Evolutionary conservation across 2,888 invertebrate genomes (phyloP), one percentile per base, ranked within the genome.

Genomic region (Argynnis bischoffii): DNA sequence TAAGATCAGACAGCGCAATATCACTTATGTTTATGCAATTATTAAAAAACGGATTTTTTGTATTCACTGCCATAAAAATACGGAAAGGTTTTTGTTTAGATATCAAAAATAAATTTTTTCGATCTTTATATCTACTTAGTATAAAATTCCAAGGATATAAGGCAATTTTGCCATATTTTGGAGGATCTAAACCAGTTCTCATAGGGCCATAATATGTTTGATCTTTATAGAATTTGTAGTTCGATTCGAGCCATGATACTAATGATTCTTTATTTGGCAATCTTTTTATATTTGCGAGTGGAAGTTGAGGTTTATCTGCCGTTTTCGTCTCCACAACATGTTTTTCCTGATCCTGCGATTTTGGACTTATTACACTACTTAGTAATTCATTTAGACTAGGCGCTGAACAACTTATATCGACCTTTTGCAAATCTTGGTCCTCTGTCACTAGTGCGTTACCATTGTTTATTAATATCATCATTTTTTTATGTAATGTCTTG

Each of bases 71-170:
- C 81, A 92, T 85, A 77, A 85, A 91, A 72, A 90, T 85, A 57
- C 89, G 83, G 75, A 75, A 85, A 1, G 90, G 92, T 66, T 74
- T 75, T 68, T 79, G 70, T 69, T 79, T 83, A 66, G 86, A 77
- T 57, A 90, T 80, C 63, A 92, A 78, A 76, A 89, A 89, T 51
- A 85, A 74, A 74, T 92, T 91, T 77, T 87, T 87, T 63, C 80
- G 72, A 64, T 85, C 84, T 76, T 77, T 82, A 73, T 89, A 92
- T 73, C 91, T 80, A 66, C 77, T 79, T 72, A 89, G 80, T 74
- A 91, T 85, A 72, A 88, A 88, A 46, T 86, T 83, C 91, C 90
- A 90, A 0, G 83, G 79, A 74, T 88, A 84, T 69, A 88, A 73
- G 50, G 81, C 81, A 47, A 88, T 69, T 81, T 85, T 88, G 3